Evolutionary conservation across 1,140 invertebrate species (phyloP), one percentile per base, ranked within the genome.

Genomic region (Drosophila fuyamai): DNA sequence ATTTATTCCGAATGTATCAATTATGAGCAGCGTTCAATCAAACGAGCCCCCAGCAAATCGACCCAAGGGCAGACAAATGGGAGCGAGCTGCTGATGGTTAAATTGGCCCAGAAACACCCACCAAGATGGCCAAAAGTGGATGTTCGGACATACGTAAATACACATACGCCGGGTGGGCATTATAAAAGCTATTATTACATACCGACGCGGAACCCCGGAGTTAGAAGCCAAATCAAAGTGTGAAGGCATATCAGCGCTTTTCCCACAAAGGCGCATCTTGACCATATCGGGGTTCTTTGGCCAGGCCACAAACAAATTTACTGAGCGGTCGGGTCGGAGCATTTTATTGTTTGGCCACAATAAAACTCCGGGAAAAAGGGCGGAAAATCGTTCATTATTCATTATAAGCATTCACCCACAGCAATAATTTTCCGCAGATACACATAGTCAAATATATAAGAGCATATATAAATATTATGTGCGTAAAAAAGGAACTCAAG

Each of bases 341-440:
- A 67, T 83, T 83, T 84, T 79, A 84, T 83, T 83, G 81, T 84
- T 79, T 76, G 76, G 60, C 61, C 71, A 79, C 81, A 83, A 85
- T 86, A 73, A 81, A 86, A 83, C 71, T 55, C 36, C 71, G 62
- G 44, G 51, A 56, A 81, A 73, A 75, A 44, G 51, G 82, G 79
- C 76, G 71, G 79, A 81, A 82, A 79, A 82, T 88, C 79, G 78
- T 86, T 86, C 79, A 86, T 86, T 86, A 86, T 86, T 86, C 82
- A 86, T 86, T 86, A 86, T 86, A 86, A 86, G 82, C 82, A 73
- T 74, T 74, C 62, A 72, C 54, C 47, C 83, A 79, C 79, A 72
- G 83, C 83, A 86, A 86, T 88, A 86, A 86, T 77, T 86, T 82
- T 79, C 53, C 53, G 50, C 68, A 62, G 60, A 67, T 76, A 58